Conservation (phyloP, 2,797 vertebrate genomes). For the Epinephelus malabaricus region DNA sequence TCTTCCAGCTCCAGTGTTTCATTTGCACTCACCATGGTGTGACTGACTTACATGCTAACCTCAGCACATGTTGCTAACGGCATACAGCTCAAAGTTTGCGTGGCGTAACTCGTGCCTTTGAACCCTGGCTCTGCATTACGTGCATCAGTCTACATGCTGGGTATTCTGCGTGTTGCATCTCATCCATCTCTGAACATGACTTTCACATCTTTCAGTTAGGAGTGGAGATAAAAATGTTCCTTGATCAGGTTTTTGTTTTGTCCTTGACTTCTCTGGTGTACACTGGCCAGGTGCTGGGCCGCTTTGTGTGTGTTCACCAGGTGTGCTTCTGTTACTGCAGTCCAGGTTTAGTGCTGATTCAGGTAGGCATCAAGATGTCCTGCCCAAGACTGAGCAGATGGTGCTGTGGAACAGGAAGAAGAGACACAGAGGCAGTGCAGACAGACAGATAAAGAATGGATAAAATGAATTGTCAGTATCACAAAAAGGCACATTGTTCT, state of each 20-base stretch:
- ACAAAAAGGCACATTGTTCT: constrained; percentile 3
- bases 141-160: too few species aligned
- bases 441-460: not conserved
- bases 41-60: too few species aligned
- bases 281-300: not conserved
- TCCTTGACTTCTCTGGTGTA: not conserved
- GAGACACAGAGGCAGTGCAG: not conserved
- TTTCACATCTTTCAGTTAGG: not conserved
- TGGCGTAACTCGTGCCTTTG: too few species aligned
- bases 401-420: not conserved
- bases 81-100: too few species aligned
- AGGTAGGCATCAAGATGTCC: constrained; percentile 16
- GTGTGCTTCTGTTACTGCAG: constrained; percentile 12
- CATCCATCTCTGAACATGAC: not conserved
- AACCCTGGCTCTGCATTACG: too few species aligned
- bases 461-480: not conserved
- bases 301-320: not conserved
- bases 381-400: constrained; percentile 28
- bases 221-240: too few species aligned
- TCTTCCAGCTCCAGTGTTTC: too few species aligned
- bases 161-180: not conserved
- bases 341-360: constrained; percentile 30
- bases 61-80: too few species aligned
- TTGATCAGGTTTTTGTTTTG: not conserved
- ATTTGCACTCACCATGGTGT: too few species aligned